Percentiles rank a stretch among this genome's conserved stretches.
Evolutionary conservation across 2,797 vertebrate species (phyloP).

Genomic region (Buceros bicornis): DNA sequence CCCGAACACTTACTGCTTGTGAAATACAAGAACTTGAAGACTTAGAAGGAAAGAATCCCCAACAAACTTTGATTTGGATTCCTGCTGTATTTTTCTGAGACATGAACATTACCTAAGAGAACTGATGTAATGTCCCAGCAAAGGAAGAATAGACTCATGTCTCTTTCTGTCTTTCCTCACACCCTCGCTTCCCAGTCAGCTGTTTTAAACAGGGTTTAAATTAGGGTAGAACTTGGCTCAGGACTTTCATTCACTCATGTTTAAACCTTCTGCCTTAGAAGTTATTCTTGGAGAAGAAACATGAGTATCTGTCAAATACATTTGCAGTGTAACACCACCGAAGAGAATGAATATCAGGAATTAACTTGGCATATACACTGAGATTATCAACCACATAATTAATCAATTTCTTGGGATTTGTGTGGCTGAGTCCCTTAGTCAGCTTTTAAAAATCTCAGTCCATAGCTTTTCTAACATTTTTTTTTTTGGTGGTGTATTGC

Average conservation of each 20-base stretch:
- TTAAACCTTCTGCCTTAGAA: slow-evolving; percentile 27
- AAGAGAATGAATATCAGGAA: slow-evolving; percentile 18
- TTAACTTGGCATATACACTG: neutral
- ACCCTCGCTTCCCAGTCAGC: slow-evolving; percentile 23
- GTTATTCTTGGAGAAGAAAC: slow-evolving; percentile 54
- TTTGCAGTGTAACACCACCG: neutral
- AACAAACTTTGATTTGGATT: neutral
- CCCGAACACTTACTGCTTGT: neutral
- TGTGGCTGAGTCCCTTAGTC: neutral
- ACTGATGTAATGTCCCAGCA: slow-evolving; percentile 30
- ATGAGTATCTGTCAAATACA: slow-evolving; percentile 9
- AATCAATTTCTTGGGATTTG: neutral
- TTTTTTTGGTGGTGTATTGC: neutral
- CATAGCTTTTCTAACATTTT: neutral
- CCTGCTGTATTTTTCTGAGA: neutral
- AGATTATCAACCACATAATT: neutral
- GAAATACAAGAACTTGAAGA: neutral
- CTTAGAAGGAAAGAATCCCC: slow-evolving; percentile 2
- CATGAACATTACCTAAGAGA: neutral
- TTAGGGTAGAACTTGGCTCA: slow-evolving; percentile 7
- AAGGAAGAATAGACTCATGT: slow-evolving; percentile 54
- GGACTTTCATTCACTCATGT: slow-evolving; percentile 33
- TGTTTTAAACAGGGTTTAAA: slow-evolving; percentile 24
- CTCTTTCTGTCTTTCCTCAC: slow-evolving; percentile 21
- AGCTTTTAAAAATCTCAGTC: slow-evolving; percentile 13